Conservation (phyloP, 2,888 invertebrate species). For the Drosophila silvestris region DNA sequence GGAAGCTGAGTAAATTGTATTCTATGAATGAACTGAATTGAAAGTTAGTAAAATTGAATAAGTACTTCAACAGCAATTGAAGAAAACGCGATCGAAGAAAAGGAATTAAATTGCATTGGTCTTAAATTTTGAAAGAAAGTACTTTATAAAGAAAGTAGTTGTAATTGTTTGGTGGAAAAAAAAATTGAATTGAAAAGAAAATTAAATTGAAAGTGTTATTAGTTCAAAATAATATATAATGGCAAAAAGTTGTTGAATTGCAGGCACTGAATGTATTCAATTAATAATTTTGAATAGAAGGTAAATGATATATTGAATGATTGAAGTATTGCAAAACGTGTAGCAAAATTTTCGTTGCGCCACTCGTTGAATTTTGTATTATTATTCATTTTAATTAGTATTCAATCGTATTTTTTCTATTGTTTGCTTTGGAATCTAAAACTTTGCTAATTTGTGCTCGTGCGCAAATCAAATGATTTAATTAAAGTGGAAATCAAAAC, state of each 20-base stretch:
- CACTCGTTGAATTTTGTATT: constrained; percentile 30
- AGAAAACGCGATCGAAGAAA: not conserved
- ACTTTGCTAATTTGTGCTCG: constrained; percentile 47
- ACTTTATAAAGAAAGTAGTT: constrained; percentile 30
- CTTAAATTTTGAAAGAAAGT: not conserved
- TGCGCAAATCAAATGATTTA: constrained; percentile 53
- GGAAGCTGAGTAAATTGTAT: not conserved
- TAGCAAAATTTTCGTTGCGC: constrained; percentile 14
- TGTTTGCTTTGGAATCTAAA: constrained; percentile 12
- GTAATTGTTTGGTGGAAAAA: not conserved
- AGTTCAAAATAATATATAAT: not conserved
- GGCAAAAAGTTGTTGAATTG: constrained; percentile 4
- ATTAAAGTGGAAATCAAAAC: constrained; percentile 44
- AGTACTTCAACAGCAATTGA: not conserved
- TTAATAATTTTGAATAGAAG: constrained; percentile 15
- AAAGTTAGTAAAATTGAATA: constrained; percentile 1
- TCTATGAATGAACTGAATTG: not conserved
- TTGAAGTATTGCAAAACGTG: constrained; percentile 5
- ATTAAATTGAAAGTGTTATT: constrained; percentile 17
- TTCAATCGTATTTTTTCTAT: constrained; percentile 7
- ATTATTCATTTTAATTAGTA: constrained; percentile 27
- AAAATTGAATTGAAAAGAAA: constrained; percentile 9
- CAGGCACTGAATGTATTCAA: constrained; percentile 14
- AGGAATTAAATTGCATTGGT: constrained; percentile 1
- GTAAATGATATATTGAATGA: constrained; percentile 14